Evolutionary conservation across 92 coral and sea anemone species (phyloP).

Genomic region (Palythoa caribaeorum): DNA sequence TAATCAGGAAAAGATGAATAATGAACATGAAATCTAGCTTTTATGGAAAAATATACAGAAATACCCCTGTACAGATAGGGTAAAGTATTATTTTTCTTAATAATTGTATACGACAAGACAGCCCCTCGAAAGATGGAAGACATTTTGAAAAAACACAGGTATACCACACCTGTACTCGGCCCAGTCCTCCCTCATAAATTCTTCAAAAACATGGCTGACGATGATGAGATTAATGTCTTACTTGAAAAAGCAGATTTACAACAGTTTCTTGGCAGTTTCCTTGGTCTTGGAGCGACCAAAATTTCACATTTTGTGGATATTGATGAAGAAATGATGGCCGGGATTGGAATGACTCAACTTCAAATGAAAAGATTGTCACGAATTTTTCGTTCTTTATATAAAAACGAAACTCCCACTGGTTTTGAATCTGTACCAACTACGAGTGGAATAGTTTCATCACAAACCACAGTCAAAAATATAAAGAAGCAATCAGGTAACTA

Average conservation of each 20-base stretch:
- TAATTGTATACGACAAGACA: constrained; percentile 6
- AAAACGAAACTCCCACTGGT: not conserved
- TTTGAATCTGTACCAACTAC: not conserved
- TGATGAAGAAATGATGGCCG: not conserved
- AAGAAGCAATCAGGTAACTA: constrained; percentile 4
- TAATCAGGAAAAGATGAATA: constrained; percentile 1
- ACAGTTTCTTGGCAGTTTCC: constrained; percentile 44
- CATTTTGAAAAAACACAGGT: not conserved
- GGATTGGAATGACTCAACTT: not conserved
- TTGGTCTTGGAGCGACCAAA: not conserved
- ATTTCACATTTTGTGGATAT: not conserved
- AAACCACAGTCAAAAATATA: constrained; percentile 2
- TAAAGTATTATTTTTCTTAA: not conserved
- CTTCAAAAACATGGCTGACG: constrained; percentile 20
- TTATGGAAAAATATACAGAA: constrained; percentile 2
- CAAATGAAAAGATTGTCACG: not conserved
- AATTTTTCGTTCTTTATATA: not conserved
- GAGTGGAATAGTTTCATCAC: constrained; percentile 6
- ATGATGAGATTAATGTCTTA: constrained; percentile 48
- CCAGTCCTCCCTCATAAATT: not conserved
- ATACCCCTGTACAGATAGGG: not conserved
- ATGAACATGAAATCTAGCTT: constrained; percentile 3
- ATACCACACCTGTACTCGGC: constrained; percentile 6
- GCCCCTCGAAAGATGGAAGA: not conserved
- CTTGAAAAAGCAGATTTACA: constrained; percentile 57